Base-by-base conservation (phyloP, 2,888 invertebrate genomes). In the Troides helena region DNA sequence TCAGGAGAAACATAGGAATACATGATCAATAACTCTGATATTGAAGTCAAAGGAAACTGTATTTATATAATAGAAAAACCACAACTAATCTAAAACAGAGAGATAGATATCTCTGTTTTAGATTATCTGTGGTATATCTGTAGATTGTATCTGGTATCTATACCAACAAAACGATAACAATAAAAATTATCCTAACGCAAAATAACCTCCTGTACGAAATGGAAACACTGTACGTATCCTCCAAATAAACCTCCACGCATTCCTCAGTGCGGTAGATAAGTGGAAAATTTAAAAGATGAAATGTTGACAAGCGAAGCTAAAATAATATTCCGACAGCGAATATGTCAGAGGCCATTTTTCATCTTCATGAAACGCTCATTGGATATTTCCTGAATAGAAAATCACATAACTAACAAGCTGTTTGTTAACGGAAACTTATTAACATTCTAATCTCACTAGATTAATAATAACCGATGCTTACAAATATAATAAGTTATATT, bases 321-420 rank as follows among this genome's bases (percentile, higher is more conserved):
- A 75, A 74, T 75, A 75, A 65, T 69, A 69, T 71, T 71, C 63
- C 71, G 74, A 74, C 77, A 74, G 70, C 69, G 69, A 68, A 71
- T 73, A 70, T 71, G 72, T 68, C 70, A 62, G 62, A 70, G 62
- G 67, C 68, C 73, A 77, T 77, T 76, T 75, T 71, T 78, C 77
- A 75, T 75, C 69, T 74, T 73, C 73, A 70, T 66, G 61, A 68
- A 72, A 69, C 73, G 68, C 70, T 74, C 72, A 69, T 71, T 65
- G 71, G 62, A 43, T 61, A 69, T 72, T 74, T 74, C 76, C 74
- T 74, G 72, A 74, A 75, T 68, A 69, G 25, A 67, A 69, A 63
- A 62, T 74, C 72, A 73, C 63, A 71, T 73, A 67, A 66, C 67
- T 74, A 74, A 76, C 74, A 71, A 75, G 74, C 67, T 68, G 66